Base-by-base conservation (phyloP, 2,113 vertebrate species). In the Stictonetta naevosa region DNA sequence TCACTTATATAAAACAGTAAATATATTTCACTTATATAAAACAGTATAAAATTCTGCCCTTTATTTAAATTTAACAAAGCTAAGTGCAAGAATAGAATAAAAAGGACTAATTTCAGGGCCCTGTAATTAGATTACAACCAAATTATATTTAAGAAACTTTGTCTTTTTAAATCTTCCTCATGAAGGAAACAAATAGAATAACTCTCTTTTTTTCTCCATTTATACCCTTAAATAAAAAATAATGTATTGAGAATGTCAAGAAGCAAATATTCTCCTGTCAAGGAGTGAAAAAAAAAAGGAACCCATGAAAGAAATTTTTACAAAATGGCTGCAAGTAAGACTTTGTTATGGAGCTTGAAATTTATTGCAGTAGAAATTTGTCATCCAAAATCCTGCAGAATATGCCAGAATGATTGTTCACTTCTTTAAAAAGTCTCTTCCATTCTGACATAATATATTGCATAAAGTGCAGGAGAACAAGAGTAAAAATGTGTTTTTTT, bases 401-500 rank as follows among this genome's bases (percentile, higher is more conserved):
- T 86, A 88, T 76, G 63, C 73, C 40, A 66, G 91, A 95, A 88
- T n/a, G 17, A 23, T 84, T 86, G 18, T 73, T 86, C 40, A 21
- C 82, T 82, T 86, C 66, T 92, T 78, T 6, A 72, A 92, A 73
- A 83, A 84, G 10, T 73, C 8, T 90, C 44, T 87, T 91, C 83
- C 50, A 86, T 90, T 80, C 59, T 0, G 1, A 82, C 72, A 72
- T 90, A 90, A 96, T 92, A 92, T 94, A 96, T 84, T 96, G 73
- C 80, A 55, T 82, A 52, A 94, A 94, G 92, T 92, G 77, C 95
- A 93, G n/a, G 73, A 94, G 77, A 94, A 94, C 83, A 81, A 84
- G 83, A 92, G 44, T 79, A 93, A 92, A 96, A 96, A 88, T 94
- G 62, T 94, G 83, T 19, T 93, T 95, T 96, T 90, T 83, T 92